These are phyloP conservation scores for Chironomus riparius DNA, from an alignment of 2,888 invertebrate species.

Conservation along the genomic window DNA sequence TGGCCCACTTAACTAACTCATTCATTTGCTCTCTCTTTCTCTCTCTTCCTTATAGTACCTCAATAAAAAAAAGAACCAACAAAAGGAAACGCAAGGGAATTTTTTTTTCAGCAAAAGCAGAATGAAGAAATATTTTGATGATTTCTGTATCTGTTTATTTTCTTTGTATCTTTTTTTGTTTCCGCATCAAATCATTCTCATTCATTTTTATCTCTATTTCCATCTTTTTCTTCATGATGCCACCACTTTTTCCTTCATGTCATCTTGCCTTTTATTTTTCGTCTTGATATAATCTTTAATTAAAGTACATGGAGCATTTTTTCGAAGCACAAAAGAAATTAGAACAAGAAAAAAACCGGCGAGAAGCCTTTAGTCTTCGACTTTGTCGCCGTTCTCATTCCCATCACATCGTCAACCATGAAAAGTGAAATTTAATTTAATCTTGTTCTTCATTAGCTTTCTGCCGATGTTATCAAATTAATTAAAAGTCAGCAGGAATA, in stretches of 20 bases:
- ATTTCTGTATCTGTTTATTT: not conserved
- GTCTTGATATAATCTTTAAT: constrained; percentile 3
- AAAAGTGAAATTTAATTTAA: constrained; percentile 13
- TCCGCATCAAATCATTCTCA: not conserved
- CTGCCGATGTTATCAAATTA: constrained; percentile 9
- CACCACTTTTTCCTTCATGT: too few relatives aligned
- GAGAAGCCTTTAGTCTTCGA: not conserved
- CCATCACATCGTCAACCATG: not conserved
- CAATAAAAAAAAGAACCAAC: not conserved
- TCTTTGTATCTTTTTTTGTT: not conserved
- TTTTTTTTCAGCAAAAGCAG: not conserved
- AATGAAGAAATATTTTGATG: not conserved
- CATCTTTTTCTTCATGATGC: not conserved
- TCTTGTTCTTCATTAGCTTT: constrained; percentile 4
- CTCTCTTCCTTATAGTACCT: too few relatives aligned
- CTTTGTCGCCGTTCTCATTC: not conserved
- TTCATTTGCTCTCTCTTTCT: too few relatives aligned
- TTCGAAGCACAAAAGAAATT: not conserved
- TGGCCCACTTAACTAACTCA: too few relatives aligned
- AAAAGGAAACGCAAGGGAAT: not conserved
- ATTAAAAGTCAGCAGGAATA: constrained; percentile 5
- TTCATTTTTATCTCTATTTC: not conserved
- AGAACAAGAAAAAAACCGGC: not conserved
- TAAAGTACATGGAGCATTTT: not conserved
- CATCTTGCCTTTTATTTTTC: not conserved